Evolutionary conservation across 2,888 invertebrate species (phyloP).

Genomic region (Tribolium freemani): DNA sequence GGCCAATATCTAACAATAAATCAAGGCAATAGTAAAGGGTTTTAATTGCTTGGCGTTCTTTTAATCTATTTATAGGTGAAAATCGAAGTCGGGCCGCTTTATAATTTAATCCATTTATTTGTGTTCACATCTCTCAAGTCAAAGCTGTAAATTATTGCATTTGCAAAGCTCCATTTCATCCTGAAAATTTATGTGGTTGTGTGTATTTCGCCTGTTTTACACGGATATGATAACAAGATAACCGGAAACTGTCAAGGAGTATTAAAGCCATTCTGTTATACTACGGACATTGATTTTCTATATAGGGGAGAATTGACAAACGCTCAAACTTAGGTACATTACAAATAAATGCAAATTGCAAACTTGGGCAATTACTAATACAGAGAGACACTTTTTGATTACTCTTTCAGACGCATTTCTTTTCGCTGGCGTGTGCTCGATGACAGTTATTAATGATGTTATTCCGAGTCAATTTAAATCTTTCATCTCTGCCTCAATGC

Average conservation of each 20-base stretch:
- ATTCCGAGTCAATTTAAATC: constrained; percentile 16
- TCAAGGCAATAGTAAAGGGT: no score
- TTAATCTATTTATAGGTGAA: background rate
- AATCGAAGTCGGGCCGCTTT: constrained; percentile 4
- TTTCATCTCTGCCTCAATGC: background rate
- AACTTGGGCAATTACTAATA: background rate
- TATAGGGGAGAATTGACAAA: constrained; percentile 23
- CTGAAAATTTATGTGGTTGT: constrained; percentile 36
- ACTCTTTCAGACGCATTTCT: background rate
- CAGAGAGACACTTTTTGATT: constrained; percentile 1
- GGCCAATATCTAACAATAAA: no score
- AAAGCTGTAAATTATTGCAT: constrained; percentile 39
- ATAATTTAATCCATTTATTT: constrained; percentile 38
- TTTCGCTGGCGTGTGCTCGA: no score
- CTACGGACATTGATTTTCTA: constrained; percentile 38
- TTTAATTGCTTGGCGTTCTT: background rate
- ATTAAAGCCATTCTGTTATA: constrained; percentile 39
- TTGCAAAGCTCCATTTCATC: constrained; percentile 42
- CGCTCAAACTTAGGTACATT: constrained; percentile 6
- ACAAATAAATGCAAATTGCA: constrained; percentile 19
- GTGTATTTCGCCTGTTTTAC: constrained; percentile 37
- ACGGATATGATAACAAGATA: constrained; percentile 38
- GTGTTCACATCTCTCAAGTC: constrained; percentile 32
- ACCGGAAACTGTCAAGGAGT: constrained; percentile 43
- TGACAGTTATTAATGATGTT: constrained; percentile 25